Base-by-base conservation (phyloP, 1,140 invertebrate species). In the Polyergus mexicanus region DNA sequence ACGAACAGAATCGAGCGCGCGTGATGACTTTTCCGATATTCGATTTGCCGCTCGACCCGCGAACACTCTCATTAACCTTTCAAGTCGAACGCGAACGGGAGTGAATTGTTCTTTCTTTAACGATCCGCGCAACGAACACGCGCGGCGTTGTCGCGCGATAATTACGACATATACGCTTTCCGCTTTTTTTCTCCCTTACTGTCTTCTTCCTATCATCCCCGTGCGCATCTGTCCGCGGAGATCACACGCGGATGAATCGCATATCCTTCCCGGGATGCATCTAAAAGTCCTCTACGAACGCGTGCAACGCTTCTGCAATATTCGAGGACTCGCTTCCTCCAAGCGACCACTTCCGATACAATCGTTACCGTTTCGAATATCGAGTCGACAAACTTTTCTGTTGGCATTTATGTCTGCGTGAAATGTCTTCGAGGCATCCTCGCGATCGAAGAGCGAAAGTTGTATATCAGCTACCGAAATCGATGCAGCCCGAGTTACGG, bases 1-100 rank as follows among this genome's bases (percentile, higher is more conserved):
- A 58, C 28, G 51, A 72, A 25, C 76, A 41, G 60, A 68, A 68
- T 44, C 13, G 76, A 54, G 62, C 62, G 62, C 22, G 65, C 22
- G 66, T 81, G 78, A 81, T 81, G 66, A 72, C 78, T 81, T 72
- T 81, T 81, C 78, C 78, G 66, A 81, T 81, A 81, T 72, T 72
- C 78, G 66, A 81, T 81, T 81, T 72, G 66, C 54, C 38, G 78
- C 68, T 28, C 16, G 54, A 41, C 54, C 38, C 54, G 38, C 41
- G 78, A 60, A 71, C 66, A 58, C 41, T 83, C 78, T 83, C 78
- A 83, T 83, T 83, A 83, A 72, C 78, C 54, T 60, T 72, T 74
- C 78, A 44, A 22, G 38, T 56, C 54, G 54, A 44, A 58, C 47
- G 25, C n/a, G 51, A 71, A 71, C 25, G 66, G 4, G 65, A 69